These are phyloP conservation scores for Pteronura brasiliensis DNA, from an alignment of 2,113 vertebrate species.

Conservation along the genomic window DNA sequence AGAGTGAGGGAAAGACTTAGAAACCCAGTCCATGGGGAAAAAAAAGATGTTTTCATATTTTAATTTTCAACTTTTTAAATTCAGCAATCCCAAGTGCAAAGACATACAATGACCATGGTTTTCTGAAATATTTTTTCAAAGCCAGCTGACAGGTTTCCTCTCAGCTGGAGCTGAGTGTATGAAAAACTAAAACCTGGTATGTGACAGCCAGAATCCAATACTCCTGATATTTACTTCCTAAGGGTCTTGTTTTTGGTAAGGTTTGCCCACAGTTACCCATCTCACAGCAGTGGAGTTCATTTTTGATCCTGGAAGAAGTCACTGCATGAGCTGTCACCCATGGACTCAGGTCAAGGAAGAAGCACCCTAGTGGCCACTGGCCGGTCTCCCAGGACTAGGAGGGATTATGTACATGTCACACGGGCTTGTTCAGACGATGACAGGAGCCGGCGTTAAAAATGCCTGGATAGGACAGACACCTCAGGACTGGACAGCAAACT, in stretches of 20 bases:
- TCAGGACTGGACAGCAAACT: background rate
- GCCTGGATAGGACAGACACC: no score
- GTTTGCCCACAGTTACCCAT: background rate
- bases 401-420: accelerated
- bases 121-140: background rate
- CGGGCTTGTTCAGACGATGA: background rate
- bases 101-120: background rate
- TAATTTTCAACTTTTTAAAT: background rate
- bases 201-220: background rate
- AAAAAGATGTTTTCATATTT: background rate
- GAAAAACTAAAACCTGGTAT: background rate
- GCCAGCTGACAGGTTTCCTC: constrained; percentile 28
- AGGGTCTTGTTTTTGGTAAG: background rate
- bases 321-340: background rate
- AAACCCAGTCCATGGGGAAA: background rate
- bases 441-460: no score
- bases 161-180: background rate
- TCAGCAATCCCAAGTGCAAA: background rate
- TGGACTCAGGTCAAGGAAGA: constrained; percentile 25
- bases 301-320: background rate
- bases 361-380: background rate
- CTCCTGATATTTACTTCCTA: background rate
- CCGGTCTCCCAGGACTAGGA: background rate
- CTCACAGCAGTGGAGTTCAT: background rate
- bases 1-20: background rate